These are phyloP conservation scores for Nettapus auritus DNA, from an alignment of 2,113 vertebrate species.

Conservation along the genomic window DNA sequence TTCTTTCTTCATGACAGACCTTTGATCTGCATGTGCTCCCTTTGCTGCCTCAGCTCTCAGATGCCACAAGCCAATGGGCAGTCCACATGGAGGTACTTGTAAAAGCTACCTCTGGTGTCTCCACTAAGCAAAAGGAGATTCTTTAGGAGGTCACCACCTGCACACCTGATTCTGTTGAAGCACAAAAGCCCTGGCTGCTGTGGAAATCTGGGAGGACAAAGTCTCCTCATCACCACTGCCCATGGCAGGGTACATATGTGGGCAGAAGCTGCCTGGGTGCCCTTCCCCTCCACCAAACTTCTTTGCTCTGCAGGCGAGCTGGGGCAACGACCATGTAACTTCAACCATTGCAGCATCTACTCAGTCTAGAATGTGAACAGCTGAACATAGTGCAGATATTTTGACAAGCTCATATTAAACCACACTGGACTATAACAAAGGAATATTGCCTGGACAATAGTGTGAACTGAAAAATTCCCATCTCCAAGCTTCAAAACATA, in stretches of 20 bases:
- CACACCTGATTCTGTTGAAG: background rate
- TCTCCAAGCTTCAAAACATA: background rate
- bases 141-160: background rate
- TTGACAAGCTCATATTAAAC: background rate
- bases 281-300: background rate
- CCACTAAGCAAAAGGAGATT: background rate
- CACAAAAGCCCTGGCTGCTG: fast-evolving
- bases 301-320: background rate
- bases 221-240: background rate
- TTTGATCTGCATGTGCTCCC: background rate
- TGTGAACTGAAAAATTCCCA: background rate
- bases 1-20: fast-evolving
- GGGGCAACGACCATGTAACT: background rate
- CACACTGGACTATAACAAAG: background rate
- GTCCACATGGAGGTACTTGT: too few relatives aligned
- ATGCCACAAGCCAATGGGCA: background rate
- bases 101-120: background rate
- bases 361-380: background rate
- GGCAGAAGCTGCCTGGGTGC: background rate
- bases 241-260: fast-evolving
- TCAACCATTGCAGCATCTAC: background rate
- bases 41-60: background rate
- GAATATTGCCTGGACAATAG: background rate
- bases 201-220: background rate
- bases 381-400: background rate